phyloP scores from a whole-genome alignment of 2,888 invertebrate genomes.

The Cenopis cana region DNA sequence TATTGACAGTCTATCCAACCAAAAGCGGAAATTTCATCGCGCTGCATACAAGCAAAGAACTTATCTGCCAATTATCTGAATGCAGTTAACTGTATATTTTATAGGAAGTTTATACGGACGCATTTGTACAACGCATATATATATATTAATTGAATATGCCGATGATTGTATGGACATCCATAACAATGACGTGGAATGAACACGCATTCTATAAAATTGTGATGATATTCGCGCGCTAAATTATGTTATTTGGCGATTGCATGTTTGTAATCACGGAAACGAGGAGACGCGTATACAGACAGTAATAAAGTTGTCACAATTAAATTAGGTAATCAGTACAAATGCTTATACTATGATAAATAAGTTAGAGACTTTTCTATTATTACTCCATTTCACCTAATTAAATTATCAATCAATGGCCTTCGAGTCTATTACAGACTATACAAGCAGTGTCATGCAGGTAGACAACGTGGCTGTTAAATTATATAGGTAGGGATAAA shows the following conservation, averaged over 20 bases:
- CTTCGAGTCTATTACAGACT: too few species aligned
- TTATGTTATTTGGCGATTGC: neutral
- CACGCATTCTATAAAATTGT: neutral
- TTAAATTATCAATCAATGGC: too few species aligned
- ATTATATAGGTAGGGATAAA: too few species aligned
- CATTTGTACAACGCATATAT: neutral
- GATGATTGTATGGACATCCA: conserved; percentile 2
- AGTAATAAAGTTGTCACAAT: neutral
- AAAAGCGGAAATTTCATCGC: conserved; percentile 5
- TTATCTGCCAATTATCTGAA: conserved; percentile 1
- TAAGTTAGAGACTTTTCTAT: too few species aligned
- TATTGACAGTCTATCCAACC: conserved; percentile 13
- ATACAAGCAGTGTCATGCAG: too few species aligned
- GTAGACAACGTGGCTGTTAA: too few species aligned
- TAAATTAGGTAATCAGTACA: neutral
- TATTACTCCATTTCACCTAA: too few species aligned
- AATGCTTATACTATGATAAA: too few species aligned
- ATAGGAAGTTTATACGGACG: conserved; percentile 1
- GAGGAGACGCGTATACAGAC: neutral
- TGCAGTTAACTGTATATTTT: conserved; percentile 3
- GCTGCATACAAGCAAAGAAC: neutral
- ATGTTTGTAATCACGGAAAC: neutral
- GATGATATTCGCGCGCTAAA: neutral
- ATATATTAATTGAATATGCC: neutral
- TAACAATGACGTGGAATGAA: conserved; percentile 4